Evolutionary conservation across 2,888 invertebrate species (phyloP).

Genomic region (Crocallis elinguaria): DNA sequence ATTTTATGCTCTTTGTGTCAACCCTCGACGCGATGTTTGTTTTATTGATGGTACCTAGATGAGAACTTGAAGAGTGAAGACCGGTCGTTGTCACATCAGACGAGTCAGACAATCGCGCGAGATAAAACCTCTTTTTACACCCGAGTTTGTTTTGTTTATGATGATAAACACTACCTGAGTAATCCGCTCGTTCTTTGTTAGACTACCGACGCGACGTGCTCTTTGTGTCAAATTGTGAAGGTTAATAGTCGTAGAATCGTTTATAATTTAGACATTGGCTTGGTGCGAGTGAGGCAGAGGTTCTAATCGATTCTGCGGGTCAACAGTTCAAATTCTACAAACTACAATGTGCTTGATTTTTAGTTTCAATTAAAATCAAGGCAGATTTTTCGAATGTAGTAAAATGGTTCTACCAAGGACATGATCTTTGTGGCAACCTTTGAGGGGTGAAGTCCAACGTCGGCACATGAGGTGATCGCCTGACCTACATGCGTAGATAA

Average conservation of each 20-base stretch:
- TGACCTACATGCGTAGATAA: conserved; percentile 16
- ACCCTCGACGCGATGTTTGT: too few species aligned
- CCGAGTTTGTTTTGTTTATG: background rate
- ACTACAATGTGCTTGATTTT: too few species aligned
- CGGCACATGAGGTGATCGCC: conserved; percentile 11
- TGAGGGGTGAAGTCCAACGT: conserved; percentile 14
- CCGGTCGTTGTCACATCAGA: conserved; percentile 30
- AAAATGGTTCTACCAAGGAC: background rate
- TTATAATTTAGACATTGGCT: too few species aligned
- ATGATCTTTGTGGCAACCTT: conserved; percentile 4
- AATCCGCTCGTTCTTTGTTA: background rate
- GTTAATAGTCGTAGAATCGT: too few species aligned
- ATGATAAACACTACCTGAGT: background rate
- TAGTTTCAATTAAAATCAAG: too few species aligned
- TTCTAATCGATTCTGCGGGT: too few species aligned
- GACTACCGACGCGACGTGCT: too few species aligned
- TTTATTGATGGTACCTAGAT: conserved; percentile 6
- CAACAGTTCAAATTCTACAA: too few species aligned
- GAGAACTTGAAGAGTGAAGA: conserved; percentile 22
- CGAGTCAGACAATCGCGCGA: conserved; percentile 25
- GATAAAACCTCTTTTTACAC: conserved; percentile 25
- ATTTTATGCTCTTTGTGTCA: background rate
- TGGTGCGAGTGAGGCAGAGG: too few species aligned
- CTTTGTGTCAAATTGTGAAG: too few species aligned
- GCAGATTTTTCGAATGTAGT: too few species aligned